Base-by-base conservation (phyloP, 2,113 vertebrate genomes). In the Porphyrio hochstetteri region DNA sequence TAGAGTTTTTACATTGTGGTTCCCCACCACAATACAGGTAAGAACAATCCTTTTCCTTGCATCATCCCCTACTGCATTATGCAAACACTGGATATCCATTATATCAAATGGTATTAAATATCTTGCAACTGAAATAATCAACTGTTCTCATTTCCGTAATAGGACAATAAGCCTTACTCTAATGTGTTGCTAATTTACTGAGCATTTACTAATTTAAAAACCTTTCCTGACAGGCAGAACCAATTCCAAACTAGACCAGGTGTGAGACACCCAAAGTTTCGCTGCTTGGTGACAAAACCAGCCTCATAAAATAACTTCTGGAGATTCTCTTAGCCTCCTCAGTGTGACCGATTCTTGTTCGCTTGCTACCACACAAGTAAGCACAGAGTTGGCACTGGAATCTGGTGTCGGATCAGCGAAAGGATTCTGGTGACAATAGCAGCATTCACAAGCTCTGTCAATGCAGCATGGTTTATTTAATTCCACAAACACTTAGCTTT, bases 401-500 rank as follows among this genome's bases (percentile, higher is more conserved):
- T 88, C 77, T 90, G 92, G 82, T 88, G 46, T 88, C 8, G 18
- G 68, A 70, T 38, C 90, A 68, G 67, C 13, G 0, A 81, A 77
- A 79, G 79, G 50, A 86, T 92, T 92, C 85, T 92, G 71, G 42
- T 88, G 94, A 95, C 95, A 95, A 95, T 92, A 95, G 85, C 82
- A 67, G 94, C 90, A 95, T 94, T 96, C 95, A 97, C 20, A 0
- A 92, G 92, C 60, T 93, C 95, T 78, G 82, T 93, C 92, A 92
- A 14, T 16, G 29, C 64, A 15, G 79, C 82, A 96, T 88, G 92
- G 88, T 93, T 96, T 97, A 93, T 96, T 97, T 94, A 94, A 96
- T 95, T 96, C 90, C 92, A 75, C 94, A 97, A 96, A 94, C 94
- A 95, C 93, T 95, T 95, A 82, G 75, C 82, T 88, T 88, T 95